A percentile compares a stretch with the other conserved stretches of the same genome.
These are phyloP conservation scores for Neodiprion fabricii DNA, from an alignment of 1,140 invertebrate genomes.

Conservation along the genomic window DNA sequence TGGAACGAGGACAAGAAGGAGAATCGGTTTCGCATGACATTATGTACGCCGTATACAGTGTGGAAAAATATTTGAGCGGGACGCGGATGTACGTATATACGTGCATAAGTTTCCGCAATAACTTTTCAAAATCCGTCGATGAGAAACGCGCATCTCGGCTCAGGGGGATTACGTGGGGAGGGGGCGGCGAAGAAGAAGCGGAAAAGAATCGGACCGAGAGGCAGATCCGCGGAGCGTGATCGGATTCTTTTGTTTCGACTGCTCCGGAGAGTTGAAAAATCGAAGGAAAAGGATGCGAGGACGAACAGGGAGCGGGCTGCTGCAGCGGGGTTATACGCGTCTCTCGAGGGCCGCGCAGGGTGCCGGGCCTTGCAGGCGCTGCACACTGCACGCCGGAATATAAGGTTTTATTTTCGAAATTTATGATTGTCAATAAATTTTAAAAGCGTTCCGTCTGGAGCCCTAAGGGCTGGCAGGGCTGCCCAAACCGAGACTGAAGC, in stretches of 20 bases:
- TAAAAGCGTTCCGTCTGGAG: conserved; percentile 64
- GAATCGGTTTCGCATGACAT: too few species aligned
- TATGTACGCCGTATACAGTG: too few species aligned
- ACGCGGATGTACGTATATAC: too few species aligned
- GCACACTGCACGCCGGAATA: conserved; percentile 44
- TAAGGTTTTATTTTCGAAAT: conserved; percentile 66
- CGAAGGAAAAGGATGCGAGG: conserved; percentile 44
- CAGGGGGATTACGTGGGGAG: conserved; percentile 21
- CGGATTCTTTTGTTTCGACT: conserved; percentile 59
- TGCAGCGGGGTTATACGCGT: conserved; percentile 34
- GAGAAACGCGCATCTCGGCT: conserved; percentile 25
- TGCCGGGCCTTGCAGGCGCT: conserved; percentile 21
- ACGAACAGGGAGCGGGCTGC: conserved; percentile 28
- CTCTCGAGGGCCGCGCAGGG: conserved; percentile 24
- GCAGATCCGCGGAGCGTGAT: conserved; percentile 42
- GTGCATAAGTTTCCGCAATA: too few species aligned
- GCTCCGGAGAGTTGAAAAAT: conserved; percentile 37
- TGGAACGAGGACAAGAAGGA: too few species aligned
- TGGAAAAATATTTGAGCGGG: too few species aligned
- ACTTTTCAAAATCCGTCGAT: conserved; percentile 8
- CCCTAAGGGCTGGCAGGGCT: conserved; percentile 60
- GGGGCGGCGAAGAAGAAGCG: conserved; percentile 10
- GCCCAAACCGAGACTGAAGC: conserved; percentile 52
- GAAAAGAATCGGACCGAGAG: conserved; percentile 19
- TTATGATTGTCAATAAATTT: conserved; percentile 66